Conservation (phyloP, 2,797 vertebrate genomes). For the Morelia viridis region DNA sequence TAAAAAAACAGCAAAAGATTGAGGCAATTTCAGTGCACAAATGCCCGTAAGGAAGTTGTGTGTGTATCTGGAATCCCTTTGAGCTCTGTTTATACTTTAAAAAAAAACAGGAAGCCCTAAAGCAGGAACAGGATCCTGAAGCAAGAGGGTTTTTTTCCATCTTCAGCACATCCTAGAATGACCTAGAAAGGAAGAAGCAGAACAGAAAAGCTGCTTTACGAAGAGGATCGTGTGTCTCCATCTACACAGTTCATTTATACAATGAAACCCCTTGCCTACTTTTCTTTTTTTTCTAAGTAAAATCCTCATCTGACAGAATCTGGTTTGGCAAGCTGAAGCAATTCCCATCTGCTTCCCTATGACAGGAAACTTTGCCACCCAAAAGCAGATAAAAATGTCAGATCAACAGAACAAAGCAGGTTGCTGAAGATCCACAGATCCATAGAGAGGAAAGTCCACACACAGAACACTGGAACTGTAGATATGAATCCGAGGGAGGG, state of each 20-base stretch:
- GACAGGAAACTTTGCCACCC: neutral
- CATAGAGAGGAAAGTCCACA: neutral
- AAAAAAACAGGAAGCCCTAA: neutral
- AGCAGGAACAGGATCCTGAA: neutral
- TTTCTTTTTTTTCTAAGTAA: neutral
- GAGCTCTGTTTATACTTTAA: neutral
- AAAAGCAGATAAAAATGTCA: neutral
- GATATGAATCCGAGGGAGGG: neutral
- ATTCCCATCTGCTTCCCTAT: neutral
- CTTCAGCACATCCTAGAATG: neutral
- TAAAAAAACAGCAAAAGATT: neutral
- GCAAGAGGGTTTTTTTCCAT: neutral
- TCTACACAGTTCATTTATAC: neutral
- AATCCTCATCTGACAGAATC: neutral
- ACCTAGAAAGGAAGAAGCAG: neutral
- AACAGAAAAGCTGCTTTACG: neutral
- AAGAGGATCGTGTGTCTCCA: neutral
- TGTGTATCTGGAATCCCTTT: neutral
- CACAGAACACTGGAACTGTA: neutral
- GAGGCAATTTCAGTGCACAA: neutral
- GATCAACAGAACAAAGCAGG: neutral
- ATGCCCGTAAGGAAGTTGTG: neutral
- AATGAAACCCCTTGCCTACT: neutral
- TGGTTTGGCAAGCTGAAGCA: neutral
- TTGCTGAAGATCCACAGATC: neutral